Evolutionary conservation across 2,888 invertebrate genomes (phyloP).

Genomic region (Hirtodrosophila cameraria): DNA sequence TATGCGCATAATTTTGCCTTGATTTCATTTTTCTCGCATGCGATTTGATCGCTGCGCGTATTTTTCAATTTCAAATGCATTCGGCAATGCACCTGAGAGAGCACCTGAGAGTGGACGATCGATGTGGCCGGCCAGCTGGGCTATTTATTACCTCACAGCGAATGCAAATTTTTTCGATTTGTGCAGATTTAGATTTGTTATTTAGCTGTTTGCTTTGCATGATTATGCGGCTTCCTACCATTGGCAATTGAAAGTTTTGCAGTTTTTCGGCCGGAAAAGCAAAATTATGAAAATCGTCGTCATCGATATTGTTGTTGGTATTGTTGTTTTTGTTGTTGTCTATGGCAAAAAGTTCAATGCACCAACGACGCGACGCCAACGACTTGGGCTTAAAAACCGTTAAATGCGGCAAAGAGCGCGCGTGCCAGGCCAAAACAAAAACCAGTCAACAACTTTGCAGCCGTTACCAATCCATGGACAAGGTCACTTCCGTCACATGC

Average conservation of each 20-base stretch:
- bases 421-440: slow-evolving; percentile 28
- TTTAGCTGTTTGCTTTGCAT: slow-evolving; percentile 42
- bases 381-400: slow-evolving; percentile 17
- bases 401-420: slow-evolving; percentile 40
- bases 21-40: slow-evolving; percentile 79
- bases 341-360: slow-evolving; percentile 49
- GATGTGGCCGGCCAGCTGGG: slow-evolving; percentile 69
- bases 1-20: slow-evolving; percentile 79
- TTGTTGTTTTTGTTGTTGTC: not conserved
- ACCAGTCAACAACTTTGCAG: slow-evolving; percentile 49
- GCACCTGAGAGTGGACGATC: slow-evolving; percentile 50
- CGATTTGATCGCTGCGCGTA: slow-evolving; percentile 61
- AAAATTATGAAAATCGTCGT: slow-evolving; percentile 53
- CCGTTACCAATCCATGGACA: slow-evolving; percentile 63
- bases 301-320: not conserved
- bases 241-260: slow-evolving; percentile 59
- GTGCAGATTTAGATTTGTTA: slow-evolving; percentile 40
- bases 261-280: slow-evolving; percentile 26
- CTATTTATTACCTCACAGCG: slow-evolving; percentile 74
- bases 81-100: slow-evolving; percentile 45
- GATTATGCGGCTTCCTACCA: slow-evolving; percentile 44
- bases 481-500: slow-evolving; percentile 74
- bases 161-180: slow-evolving; percentile 67
- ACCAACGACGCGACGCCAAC: slow-evolving; percentile 24
- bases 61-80: slow-evolving; percentile 74